phyloP scores from a whole-genome alignment of 2,113 vertebrate species.

The Hyla sarda region DNA sequence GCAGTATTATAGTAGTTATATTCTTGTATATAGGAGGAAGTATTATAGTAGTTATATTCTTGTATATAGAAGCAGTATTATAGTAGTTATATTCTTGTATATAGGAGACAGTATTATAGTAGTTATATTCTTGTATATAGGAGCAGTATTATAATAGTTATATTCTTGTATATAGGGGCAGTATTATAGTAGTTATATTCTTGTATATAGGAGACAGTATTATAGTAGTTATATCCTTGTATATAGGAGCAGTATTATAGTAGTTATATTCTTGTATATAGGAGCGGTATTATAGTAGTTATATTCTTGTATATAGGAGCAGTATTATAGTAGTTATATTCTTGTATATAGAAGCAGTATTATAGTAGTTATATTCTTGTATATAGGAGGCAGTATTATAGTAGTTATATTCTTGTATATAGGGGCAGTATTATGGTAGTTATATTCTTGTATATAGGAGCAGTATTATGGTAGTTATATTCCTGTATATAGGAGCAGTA shows the following conservation, averaged over 20 bases:
- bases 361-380: not conserved
- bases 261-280: conserved; percentile 19
- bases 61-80: conserved; percentile 2
- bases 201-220: conserved; percentile 4
- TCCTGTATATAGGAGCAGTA: too few relatives aligned
- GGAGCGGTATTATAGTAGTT: conserved; percentile 12
- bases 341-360: not conserved
- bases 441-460: too few relatives aligned
- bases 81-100: conserved; percentile 4
- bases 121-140: conserved; percentile 9
- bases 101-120: not conserved
- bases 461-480: too few relatives aligned
- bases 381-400: not conserved
- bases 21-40: not conserved
- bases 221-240: conserved; percentile 24
- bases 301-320: conserved; percentile 6
- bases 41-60: not conserved
- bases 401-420: not conserved
- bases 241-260: conserved; percentile 1
- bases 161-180: not conserved
- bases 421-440: too few relatives aligned
- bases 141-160: conserved; percentile 1
- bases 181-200: conserved; percentile 26
- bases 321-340: conserved; percentile 14
- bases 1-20: conserved; percentile 2